Evolutionary conservation across 2,888 invertebrate species (phyloP), one percentile per base, ranked within the genome.

Genomic region (Morpho helenor): DNA sequence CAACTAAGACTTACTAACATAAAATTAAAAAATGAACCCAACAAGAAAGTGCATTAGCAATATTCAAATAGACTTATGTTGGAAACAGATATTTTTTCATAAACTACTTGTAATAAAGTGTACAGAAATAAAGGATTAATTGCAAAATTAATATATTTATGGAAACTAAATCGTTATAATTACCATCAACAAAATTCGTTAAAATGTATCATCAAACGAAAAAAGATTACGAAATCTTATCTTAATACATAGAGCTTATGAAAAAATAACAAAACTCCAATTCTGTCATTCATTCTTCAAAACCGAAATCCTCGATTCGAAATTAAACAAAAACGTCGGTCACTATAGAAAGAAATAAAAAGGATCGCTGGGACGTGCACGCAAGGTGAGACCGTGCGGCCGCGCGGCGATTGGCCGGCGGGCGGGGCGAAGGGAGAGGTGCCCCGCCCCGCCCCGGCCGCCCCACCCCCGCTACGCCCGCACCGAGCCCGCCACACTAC

Each of bases 301-400:
- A 61, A 58, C 59, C 61, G 62, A 61, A 58, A 56, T 52, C 53
- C 44, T 57, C 56, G 56, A 58, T 52, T 61, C 59, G 53, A 59
- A 56, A 59, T 64, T 62, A 75, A 72, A 72, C 73, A 76, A 76
- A 76, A 77, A 68, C 70, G 68, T 68, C 68, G 71, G 44, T 63
- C 67, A 69, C 57, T 52, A 56, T 55, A 62, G 51, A 54, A 63
- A 66, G 66, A 79, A 76, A 76, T 63, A 75, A 79, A 85, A 84
- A 84, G 80, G 80, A 79, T 75, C 74, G 72, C 68, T 77, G 81
- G 87, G 86, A 87, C 89, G 89, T 80, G 78, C 82, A 77, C 80
- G 78, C 87, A 88, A 89, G 84, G 89, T 89, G 75, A 85, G 79
- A 75, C 82, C 87, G 84, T 77, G 70, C 79, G 78, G 77, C 66